These are phyloP conservation scores for Helleia helle DNA, from an alignment of 2,888 invertebrate genomes.

Conservation along the genomic window DNA sequence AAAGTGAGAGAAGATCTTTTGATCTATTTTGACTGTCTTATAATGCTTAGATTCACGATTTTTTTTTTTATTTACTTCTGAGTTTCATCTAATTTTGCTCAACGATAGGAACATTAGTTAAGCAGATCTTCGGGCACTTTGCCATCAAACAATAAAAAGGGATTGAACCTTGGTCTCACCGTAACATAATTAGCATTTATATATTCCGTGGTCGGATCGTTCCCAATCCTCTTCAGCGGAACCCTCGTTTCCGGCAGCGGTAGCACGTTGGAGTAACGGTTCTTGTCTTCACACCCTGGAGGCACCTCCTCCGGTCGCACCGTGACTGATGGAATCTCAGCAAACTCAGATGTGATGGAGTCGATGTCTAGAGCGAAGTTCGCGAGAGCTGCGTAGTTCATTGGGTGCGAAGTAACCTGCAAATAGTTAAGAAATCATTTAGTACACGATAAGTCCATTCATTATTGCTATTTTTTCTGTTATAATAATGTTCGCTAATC, in stretches of 20 bases:
- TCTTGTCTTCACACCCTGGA: conserved; percentile 90
- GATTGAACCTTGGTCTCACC: conserved; percentile 77
- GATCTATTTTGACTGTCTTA: too few relatives aligned
- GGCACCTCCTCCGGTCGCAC: conserved; percentile 88
- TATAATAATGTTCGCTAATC: too few relatives aligned
- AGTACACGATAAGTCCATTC: too few relatives aligned
- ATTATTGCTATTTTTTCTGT: too few relatives aligned
- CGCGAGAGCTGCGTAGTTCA: conserved; percentile 85
- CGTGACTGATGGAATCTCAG: conserved; percentile 84
- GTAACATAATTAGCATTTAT: conserved; percentile 95
- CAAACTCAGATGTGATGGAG: conserved; percentile 86
- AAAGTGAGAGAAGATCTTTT: too few relatives aligned
- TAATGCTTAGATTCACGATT: too few relatives aligned
- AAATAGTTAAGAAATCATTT: too few relatives aligned
- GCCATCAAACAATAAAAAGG: too few relatives aligned
- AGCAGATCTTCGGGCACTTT: too few relatives aligned
- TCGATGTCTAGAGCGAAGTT: conserved; percentile 81
- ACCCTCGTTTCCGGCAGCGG: conserved; percentile 94
- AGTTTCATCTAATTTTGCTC: too few relatives aligned
- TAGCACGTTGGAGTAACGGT: conserved; percentile 94
- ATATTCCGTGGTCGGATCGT: conserved; percentile 87
- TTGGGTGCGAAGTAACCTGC: conserved; percentile 79
- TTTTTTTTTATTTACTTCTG: too few relatives aligned
- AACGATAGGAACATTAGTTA: too few relatives aligned
- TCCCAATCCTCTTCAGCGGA: conserved; percentile 79